These are phyloP conservation scores for Rhynchomys soricoides DNA, from an alignment of 2,113 vertebrate species.

Conservation along the genomic window DNA sequence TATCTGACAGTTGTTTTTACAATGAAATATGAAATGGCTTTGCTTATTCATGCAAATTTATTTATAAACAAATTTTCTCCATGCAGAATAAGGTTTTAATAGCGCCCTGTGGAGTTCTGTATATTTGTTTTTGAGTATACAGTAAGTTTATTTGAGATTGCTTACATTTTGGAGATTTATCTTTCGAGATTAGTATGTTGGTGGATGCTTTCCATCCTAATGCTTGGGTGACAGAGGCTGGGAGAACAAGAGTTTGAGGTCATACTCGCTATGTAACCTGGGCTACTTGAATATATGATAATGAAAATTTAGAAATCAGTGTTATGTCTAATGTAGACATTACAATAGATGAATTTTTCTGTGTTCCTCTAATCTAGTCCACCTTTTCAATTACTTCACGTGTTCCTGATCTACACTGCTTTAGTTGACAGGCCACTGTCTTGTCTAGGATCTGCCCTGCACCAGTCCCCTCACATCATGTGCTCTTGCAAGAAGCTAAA, in stretches of 20 bases:
- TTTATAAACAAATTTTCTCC: constrained; percentile 52
- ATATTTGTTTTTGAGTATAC: constrained; percentile 54
- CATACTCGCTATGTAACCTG: background rate
- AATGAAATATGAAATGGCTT: constrained; percentile 55
- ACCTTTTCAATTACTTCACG: background rate
- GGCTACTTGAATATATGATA: background rate
- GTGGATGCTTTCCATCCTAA: background rate
- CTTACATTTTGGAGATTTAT: background rate
- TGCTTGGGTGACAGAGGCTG: background rate
- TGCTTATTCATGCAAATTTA: constrained; percentile 44
- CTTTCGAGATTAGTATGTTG: background rate
- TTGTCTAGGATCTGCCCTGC: background rate
- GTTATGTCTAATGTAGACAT: background rate
- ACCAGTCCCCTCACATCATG: background rate
- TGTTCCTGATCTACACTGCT: background rate
- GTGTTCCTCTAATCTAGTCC: background rate
- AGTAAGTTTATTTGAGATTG: background rate
- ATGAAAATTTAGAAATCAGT: background rate
- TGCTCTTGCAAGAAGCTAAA: background rate
- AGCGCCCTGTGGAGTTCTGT: background rate
- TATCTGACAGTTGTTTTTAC: constrained; percentile 55
- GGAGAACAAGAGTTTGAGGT: background rate
- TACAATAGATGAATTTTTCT: background rate
- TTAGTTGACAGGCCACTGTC: background rate
- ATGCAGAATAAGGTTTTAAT: constrained; percentile 60